Base-by-base conservation (phyloP, 2,113 vertebrate genomes). In the Prunella himalayana region DNA sequence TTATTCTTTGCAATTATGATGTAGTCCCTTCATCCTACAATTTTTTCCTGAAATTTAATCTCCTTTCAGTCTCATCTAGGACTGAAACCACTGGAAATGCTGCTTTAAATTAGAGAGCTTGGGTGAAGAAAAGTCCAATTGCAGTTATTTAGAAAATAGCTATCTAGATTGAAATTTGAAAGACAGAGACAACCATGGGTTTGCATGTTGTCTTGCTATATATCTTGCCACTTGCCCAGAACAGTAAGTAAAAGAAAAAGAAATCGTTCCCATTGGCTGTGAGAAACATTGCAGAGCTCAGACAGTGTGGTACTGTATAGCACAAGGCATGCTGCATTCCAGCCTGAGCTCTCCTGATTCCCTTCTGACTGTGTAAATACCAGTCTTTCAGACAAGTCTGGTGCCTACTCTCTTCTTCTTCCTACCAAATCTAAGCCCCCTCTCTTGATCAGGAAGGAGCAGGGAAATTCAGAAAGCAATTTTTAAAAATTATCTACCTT, bases 251-350 rank as follows among this genome's bases (percentile, higher is more conserved):
- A 80, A 82, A 73, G 15, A n/a, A 83, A 53, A 82, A 47, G 27
- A 49, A 15, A 8, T 31, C 13, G 9, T 82, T 78, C 53, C 73
- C n/a, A 94, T 70, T 92, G 79, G 85, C 79, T 5, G 0, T 73
- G 63, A 80, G 88, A 86, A 94, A 92, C 88, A 94, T 35, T 72
- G 53, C 44, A 59, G 66, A 86, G 27, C 71, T 94, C 63, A 95
- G 64, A 94, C 95, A 96, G 88, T 88, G 80, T 94, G 37, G 78
- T 86, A 95, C 86, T 95, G 92, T 93, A 82, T 41, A 44, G 88
- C 64, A 90, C 72, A 81, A 93, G 88, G 86, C 68, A 91, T 31
- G 42, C 72, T 83, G 60, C 86, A 8, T 94, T 95, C 69, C 64
- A 86, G 69, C n/a, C 68, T 82, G 65, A 92, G 77, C 64, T 91